Evolutionary conservation across 2,888 invertebrate species (phyloP), one percentile per base, ranked within the genome.

Genomic region (Eilema depressum): DNA sequence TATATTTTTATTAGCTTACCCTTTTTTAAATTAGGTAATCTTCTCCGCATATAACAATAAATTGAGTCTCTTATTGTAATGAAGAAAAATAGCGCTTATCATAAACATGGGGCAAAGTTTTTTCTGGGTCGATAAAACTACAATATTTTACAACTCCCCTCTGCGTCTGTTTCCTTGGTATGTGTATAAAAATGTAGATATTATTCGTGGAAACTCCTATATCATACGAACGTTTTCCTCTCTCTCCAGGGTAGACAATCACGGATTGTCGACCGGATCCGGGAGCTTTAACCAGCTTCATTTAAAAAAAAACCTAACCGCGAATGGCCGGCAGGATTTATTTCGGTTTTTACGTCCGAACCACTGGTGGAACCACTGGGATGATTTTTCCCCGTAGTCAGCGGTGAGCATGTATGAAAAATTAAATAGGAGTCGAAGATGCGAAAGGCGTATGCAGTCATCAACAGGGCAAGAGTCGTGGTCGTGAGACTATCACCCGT

Each of bases 21-120:
- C n/a, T 5, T 59, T 62, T 66, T 61, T 68, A 23, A 23, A 20
- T 77, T 73, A 33, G 60, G 20, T 68, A 62, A 63, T 56, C 67
- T 33, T 57, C 5, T 63, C 30, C 57, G 56, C 33, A 63, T 65
- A 67, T 66, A 53, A 59, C 59, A 66, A 74, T 74, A 75, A 76
- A 80, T 76, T 63, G 30, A 56, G 23, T n/a, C 41, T 62, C 41
- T 71, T 78, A 59, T 71, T 75, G 70, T 30, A 63, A 67, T 68
- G 59, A 53, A 67, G 56, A 69, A 68, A 71, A 63, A 69, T 68
- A 25, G 12, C 57, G 56, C 63, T 63, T 56, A 30, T 68, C 71
- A 61, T 69, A 60, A 68, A 78, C 23, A 14, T 56, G 30, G 23
- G 23, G 47, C 8, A 12, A 23, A 23, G 14, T 12, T 23, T 65